phyloP scores from a whole-genome alignment of 2,113 vertebrate genomes.

The Chionis minor region DNA sequence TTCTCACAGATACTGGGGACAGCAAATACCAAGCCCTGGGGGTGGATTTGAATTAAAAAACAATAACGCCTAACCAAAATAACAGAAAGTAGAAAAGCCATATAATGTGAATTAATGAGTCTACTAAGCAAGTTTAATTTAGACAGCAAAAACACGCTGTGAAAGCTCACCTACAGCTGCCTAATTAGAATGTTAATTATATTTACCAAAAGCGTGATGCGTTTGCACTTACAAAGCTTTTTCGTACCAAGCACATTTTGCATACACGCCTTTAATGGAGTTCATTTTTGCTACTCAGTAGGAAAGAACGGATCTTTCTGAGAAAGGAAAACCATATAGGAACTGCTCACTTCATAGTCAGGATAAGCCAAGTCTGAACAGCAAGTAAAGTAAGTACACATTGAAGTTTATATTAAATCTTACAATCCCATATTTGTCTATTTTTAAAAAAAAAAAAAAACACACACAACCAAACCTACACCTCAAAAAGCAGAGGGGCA shows the following conservation, averaged over 20 bases:
- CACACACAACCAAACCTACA: no score
- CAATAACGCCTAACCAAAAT: neutral
- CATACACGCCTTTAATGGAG: neutral
- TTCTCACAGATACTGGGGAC: neutral
- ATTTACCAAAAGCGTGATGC: neutral
- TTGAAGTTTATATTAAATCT: fast-evolving
- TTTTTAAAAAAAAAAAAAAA: neutral
- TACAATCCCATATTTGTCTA: fast-evolving
- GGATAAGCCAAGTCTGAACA: neutral
- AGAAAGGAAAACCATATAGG: neutral
- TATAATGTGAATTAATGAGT: neutral
- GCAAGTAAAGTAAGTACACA: fast-evolving
- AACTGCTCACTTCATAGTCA: neutral
- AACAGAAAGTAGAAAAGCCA: neutral
- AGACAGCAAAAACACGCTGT: neutral
- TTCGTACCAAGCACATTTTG: neutral
- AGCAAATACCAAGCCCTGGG: neutral
- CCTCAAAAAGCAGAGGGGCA: neutral
- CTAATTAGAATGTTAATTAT: neutral
- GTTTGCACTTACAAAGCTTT: neutral
- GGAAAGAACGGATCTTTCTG: neutral
- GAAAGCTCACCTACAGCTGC: neutral
- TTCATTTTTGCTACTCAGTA: neutral
- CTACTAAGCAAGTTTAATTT: neutral
- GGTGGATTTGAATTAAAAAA: neutral